Evolutionary conservation across 2,888 invertebrate genomes (phyloP), one percentile per base, ranked within the genome.

Genomic region (Mechanitis mazaeus): DNA sequence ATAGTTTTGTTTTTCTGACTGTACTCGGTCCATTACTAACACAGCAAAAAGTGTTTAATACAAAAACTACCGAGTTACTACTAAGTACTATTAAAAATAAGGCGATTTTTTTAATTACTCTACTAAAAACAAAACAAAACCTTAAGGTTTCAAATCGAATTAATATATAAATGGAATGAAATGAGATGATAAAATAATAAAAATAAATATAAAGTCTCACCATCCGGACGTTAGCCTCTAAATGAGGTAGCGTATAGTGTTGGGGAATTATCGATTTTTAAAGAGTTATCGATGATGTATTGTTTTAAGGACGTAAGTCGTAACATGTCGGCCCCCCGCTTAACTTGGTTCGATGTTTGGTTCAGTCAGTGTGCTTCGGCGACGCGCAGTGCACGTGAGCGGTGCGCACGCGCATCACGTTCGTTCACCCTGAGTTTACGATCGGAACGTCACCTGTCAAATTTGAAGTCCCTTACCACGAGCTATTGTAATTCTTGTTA

Each of bases 391-490:
- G 83, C 77, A 79, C 79, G 85, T 69, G 76, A 56, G 64, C 64
- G 42, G 72, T 75, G 77, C 74, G 73, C 74, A 68, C 74, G 76
- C 80, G 76, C 77, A 77, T 73, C 78, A 75, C 69, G 72, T 71
- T 78, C 83, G 75, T 81, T 81, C 77, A 78, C 80, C 77, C 75
- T 75, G 72, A 69, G 69, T 70, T 72, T 75, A 75, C 81, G 84
- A 81, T 81, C 82, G 78, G 71, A 72, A 67, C 71, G 79, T 79
- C 83, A 83, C 78, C 87, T 87, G 89, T 87, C 85, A 87, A 77
- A 74, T 78, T 76, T 81, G 81, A 84, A 83, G 80, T 83, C 83
- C 80, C 83, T 76, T 74, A 69, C 67, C 66, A 69, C 67, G 68
- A 71, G 73, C 71, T 68, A 74, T 74, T 58, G 71, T 69, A 67